Evolutionary conservation across 2,888 invertebrate species (phyloP), one percentile per base, ranked within the genome.

Genomic region (Exocentrus adspersus): DNA sequence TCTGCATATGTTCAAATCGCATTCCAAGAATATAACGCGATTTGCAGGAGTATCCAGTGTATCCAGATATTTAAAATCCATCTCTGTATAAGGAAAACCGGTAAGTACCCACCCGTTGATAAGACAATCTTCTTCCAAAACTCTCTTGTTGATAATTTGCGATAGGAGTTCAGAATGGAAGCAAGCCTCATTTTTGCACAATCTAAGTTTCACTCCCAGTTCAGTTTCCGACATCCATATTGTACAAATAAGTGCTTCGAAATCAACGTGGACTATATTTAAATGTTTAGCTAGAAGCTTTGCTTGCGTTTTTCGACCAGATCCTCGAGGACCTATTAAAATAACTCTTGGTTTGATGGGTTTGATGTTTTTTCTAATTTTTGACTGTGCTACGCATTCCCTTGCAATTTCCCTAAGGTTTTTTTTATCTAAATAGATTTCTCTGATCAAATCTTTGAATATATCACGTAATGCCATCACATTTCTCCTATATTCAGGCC

Each of bases 81-180:
- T 78, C 0, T 85, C 85, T 0, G 83, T 83, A 4, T 80, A 83
- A 0, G 89, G 89, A 73, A 85, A 90, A 1, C 86, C 87, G 2
- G 85, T 87, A 64, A 90, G 73, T 12, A 90, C 85, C 88, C 89
- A 90, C 0, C 90, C 90, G 41, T 84, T 80, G 48, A 84, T 84
- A 10, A 88, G 73, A 73, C 89, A 89, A 67, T 89, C 89, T 77
- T 85, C 75, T 65, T 81, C 76, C 20, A 84, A 75, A 43, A 86
- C 73, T 62, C 83, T 75, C 72, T 82, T 80, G 77, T 85, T 80
- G n/a, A 82, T 64, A n/a, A 82, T 75, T 70, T 81, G 72, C 4
- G 75, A 72, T 17, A 82, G 70, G 14, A 82, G 70, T 51, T 82
- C 79, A 0, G 83, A 79, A 69, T 80, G 79, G 57, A 79, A 79